Evolutionary conservation across 2,113 vertebrate species (phyloP).

Genomic region (Athene noctua): DNA sequence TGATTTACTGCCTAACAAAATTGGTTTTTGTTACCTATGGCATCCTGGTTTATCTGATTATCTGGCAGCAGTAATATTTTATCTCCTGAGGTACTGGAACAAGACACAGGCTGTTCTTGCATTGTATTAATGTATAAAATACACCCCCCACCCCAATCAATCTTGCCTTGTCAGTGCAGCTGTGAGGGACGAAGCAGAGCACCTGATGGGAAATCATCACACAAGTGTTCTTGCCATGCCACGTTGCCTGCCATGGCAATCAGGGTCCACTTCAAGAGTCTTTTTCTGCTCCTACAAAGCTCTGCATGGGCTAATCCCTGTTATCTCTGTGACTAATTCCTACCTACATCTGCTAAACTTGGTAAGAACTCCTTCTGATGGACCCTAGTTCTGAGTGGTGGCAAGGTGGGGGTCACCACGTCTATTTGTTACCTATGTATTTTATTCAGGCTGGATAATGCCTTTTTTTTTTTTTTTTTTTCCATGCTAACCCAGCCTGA

Average conservation of each 20-base stretch:
- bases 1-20: slow-evolving; percentile 37
- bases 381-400: neutral
- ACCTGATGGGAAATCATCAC: neutral
- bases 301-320: neutral
- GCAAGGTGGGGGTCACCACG: neutral
- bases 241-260: neutral
- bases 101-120: neutral
- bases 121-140: neutral
- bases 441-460: neutral
- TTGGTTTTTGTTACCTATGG: slow-evolving; percentile 15
- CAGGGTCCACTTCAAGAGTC: neutral
- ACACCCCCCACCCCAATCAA: neutral
- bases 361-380: neutral
- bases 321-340: neutral
- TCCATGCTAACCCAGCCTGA: neutral
- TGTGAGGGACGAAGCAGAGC: neutral
- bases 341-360: neutral
- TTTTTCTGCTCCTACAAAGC: neutral
- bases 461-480: neutral
- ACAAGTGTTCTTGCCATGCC: neutral
- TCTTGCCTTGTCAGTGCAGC: neutral
- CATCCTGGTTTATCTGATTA: slow-evolving; percentile 24
- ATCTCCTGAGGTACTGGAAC: slow-evolving; percentile 2
- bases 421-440: neutral
- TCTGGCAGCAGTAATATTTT: slow-evolving; percentile 7